Base-by-base conservation (phyloP, 2,888 invertebrate genomes). In the Macrosoma leucophasiata region DNA sequence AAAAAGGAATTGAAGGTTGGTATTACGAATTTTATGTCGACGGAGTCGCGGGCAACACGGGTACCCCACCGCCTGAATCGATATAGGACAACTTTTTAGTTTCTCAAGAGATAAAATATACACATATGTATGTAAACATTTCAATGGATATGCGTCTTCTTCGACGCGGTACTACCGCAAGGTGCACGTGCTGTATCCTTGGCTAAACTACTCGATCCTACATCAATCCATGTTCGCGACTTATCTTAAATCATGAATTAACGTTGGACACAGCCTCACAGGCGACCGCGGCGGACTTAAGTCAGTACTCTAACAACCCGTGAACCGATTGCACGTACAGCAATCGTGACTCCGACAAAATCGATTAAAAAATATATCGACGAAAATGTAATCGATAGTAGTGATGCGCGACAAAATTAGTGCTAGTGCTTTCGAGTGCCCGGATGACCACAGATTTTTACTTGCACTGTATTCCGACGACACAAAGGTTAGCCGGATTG, bases 241-340 rank as follows among this genome's bases (percentile, higher is more conserved):
- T 56, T 67, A 69, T 71, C 66, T 69, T 50, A 59, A 56, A 72
- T 71, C 68, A 59, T 62, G 68, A 69, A 69, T 71, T 70, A 67
- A 71, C 62, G 55, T 53, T 50, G 52, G 52, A 51, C 50, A 28
- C 41, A 34, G 38, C 31, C 28, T 42, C 40, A 36, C 36, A 30
- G 59, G 61, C 49, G 47, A 55, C 49, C 50, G 56, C 55, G 48
- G 50, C 46, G 50, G 52, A 37, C 30, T 35, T 38, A 40, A 37
- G 22, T 8, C 33, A 30, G 78, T 78, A 67, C 60, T 64, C 54
- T 55, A 54, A 63, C 66, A 64, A 62, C 69, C 51, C 58, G 68
- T 68, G 74, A 43, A 47, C 58, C 45, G 76, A 40, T 58, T 62
- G 62, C 77, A 79, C 79, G 52, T 33, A n/a, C n/a, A 31, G 35